Evolutionary conservation across 2,888 invertebrate species (phyloP).

Genomic region (Apodemia duryi): DNA sequence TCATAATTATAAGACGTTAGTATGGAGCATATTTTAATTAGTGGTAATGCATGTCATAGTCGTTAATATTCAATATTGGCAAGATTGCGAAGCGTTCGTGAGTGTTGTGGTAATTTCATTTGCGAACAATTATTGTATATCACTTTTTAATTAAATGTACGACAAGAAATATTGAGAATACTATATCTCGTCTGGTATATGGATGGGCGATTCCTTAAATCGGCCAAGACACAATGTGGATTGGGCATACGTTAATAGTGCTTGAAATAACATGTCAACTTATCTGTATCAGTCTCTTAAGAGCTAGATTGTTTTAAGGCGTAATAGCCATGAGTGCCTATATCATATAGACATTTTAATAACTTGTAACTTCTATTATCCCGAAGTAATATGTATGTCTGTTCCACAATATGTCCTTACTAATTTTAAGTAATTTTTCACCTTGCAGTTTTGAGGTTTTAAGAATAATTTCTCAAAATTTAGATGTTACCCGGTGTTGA

Average conservation of each 20-base stretch:
- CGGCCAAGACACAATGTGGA: conserved; percentile 37
- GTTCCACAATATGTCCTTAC: conserved; percentile 36
- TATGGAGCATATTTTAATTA: conserved; percentile 67
- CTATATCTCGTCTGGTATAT: conserved; percentile 17
- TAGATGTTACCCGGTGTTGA: conserved; percentile 13
- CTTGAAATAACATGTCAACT: conserved; percentile 16
- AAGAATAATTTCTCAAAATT: conserved; percentile 9
- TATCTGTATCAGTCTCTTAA: not conserved
- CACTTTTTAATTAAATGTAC: conserved; percentile 42
- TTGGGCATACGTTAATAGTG: conserved; percentile 38
- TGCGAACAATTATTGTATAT: conserved; percentile 20
- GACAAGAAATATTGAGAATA: conserved; percentile 19
- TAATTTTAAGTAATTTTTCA: conserved; percentile 28
- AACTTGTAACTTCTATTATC: conserved; percentile 31
- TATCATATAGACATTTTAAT: conserved; percentile 37
- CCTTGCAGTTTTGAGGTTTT: conserved; percentile 3
- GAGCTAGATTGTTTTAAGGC: conserved; percentile 31
- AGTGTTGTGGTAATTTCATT: conserved; percentile 24
- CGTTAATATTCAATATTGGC: conserved; percentile 54
- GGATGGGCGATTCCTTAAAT: conserved; percentile 26
- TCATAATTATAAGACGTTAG: conserved; percentile 66
- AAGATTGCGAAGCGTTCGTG: conserved; percentile 42
- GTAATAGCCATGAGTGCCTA: conserved; percentile 42
- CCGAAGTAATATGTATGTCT: conserved; percentile 40
- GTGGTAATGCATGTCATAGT: conserved; percentile 71